Evolutionary conservation across 1,140 invertebrate genomes (phyloP), one percentile per base, ranked within the genome.

Genomic region (Cydia pomonella): DNA sequence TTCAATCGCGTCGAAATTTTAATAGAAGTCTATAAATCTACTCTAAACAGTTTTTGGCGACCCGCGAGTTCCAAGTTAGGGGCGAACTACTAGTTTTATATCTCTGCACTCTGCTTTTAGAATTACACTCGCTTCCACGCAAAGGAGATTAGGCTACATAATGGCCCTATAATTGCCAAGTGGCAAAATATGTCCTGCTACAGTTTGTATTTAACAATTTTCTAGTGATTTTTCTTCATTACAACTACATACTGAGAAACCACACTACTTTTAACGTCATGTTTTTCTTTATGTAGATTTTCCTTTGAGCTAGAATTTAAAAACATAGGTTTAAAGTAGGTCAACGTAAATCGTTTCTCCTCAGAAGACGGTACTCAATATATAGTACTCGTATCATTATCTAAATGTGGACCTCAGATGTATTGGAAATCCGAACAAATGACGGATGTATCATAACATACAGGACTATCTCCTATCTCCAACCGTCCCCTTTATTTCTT

Each of bases 401-500:
- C 63, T 64, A 33, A 25, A 69, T 33, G 73, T 63, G 29, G 21
- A 64, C 62, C 44, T 50, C 9, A 59, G 25, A 18, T 18, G 64
- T 77, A 74, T 77, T 47, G 64, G 62, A 29, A 62, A 74, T 74
- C 72, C 18, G 47, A 72, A 77, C 76, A 74, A 77, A 78, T 78
- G 77, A 78, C 47, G 74, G 27, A 78, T 77, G 69, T 77, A 72
- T 74, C 76, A 62, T 69, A 72, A 29, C 64, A 53, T 50, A 50
- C 47, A 62, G 50, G 50, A 71, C 47, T 29, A 18, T 66, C 25
- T 64, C 29, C 50, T 76, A 79, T 79, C 77, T 73, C 73, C 73
- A 71, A 64, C 29, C 73, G 44, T 44, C 47, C 72, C 80, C 73
- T 77, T 76, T 76, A 77, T 82, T 76, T 77, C 78, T 80, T 80